Conservation (phyloP, 2,113 vertebrate genomes). For the Amblyornis subalaris region DNA sequence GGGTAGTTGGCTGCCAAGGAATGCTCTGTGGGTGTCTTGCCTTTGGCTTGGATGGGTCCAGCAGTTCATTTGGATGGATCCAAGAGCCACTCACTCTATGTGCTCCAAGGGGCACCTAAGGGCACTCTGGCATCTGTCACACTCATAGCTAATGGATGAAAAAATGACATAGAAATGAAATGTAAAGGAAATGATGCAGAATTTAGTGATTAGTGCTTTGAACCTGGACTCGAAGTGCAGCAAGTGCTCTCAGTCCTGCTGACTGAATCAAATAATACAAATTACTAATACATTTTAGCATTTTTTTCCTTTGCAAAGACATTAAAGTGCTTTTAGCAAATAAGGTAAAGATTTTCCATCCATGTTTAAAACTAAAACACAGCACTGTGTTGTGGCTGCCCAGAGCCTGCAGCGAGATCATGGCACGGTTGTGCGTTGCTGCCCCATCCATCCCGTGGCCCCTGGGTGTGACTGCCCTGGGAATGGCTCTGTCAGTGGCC, state of each 20-base stretch:
- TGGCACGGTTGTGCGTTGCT: accelerated
- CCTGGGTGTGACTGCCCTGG: accelerated
- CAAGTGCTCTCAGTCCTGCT: not conserved
- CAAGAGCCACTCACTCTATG: accelerated
- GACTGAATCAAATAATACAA: constrained; percentile 4
- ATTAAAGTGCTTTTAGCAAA: constrained; percentile 32
- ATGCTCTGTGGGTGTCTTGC: not conserved
- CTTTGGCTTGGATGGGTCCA: not conserved
- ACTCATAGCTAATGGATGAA: not conserved
- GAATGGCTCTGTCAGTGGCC: not conserved
- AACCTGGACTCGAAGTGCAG: not conserved
- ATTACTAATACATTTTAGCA: not conserved
- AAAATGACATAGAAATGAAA: not conserved
- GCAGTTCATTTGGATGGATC: not conserved
- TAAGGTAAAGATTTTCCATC: constrained; percentile 9
- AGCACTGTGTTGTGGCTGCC: not conserved
- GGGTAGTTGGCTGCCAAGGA: not conserved
- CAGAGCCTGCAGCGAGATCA: not conserved
- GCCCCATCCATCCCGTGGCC: accelerated
- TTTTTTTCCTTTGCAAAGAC: not conserved
- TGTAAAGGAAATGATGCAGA: not conserved
- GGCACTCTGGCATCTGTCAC: not conserved
- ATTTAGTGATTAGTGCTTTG: not conserved
- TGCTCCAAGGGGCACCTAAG: not conserved
- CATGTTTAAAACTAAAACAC: accelerated